These are phyloP conservation scores for Hipposideros armiger DNA, from an alignment of 2,113 vertebrate species.

Conservation along the genomic window DNA sequence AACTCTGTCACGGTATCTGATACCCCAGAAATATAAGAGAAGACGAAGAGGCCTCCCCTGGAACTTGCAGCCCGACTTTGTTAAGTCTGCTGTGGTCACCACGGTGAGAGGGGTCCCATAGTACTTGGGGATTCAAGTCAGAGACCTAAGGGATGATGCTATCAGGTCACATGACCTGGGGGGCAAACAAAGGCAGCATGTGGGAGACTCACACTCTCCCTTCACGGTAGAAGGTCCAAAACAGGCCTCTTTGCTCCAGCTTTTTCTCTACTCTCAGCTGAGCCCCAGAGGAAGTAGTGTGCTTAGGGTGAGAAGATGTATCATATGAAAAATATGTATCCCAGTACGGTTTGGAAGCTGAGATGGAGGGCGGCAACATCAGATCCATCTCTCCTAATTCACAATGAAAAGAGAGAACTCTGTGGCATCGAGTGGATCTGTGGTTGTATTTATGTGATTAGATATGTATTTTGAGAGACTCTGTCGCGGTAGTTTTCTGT, in stretches of 20 bases:
- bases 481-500: background rate
- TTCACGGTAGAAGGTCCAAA: background rate
- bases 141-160: background rate
- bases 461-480: background rate
- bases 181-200: background rate
- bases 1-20: background rate
- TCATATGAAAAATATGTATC: background rate
- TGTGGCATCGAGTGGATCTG: background rate
- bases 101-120: too few species aligned
- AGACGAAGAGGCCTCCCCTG: background rate
- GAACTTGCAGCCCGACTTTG: background rate
- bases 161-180: background rate
- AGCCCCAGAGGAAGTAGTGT: background rate
- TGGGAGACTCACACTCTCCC: fast-evolving
- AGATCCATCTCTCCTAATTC: background rate
- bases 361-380: background rate
- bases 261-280: background rate
- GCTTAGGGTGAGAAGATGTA: background rate
- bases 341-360: background rate
- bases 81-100: background rate
- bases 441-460: background rate
- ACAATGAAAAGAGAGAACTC: background rate
- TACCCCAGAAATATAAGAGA: background rate
- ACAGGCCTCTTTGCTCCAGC: background rate
- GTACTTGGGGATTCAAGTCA: fast-evolving